A percentile compares a stretch with the other conserved stretches of the same genome.
Conservation (phyloP, 2,888 invertebrate species). For the Dendrolimus houi region DNA sequence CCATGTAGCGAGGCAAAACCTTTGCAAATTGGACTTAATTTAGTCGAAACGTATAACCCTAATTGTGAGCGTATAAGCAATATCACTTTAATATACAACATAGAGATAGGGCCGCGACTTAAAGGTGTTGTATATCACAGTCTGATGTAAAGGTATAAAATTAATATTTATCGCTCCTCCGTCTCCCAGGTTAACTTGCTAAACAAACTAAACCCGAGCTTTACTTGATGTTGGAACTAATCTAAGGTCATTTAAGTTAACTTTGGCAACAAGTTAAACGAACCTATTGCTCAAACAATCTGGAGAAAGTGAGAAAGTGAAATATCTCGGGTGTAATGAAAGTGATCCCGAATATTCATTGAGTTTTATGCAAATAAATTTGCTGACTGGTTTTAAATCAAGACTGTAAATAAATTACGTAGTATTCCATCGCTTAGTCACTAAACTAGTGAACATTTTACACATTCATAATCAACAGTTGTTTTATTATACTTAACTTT, state of each 20-base stretch:
- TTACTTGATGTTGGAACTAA: slow-evolving; percentile 11
- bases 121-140: slow-evolving; percentile 7
- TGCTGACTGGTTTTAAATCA: neutral
- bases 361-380: neutral
- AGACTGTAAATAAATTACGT: neutral
- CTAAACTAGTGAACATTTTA: too few relatives aligned
- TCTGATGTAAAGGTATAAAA: slow-evolving; percentile 24
- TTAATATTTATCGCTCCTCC: slow-evolving; percentile 5
- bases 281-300: slow-evolving; percentile 7
- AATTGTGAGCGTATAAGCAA: slow-evolving; percentile 64
- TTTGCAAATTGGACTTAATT: slow-evolving; percentile 70
- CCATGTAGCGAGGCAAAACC: slow-evolving; percentile 59
- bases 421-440: neutral
- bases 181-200: neutral
- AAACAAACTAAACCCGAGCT: neutral
- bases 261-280: slow-evolving; percentile 2
- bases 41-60: slow-evolving; percentile 61
- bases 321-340: neutral
- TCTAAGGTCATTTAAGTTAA: slow-evolving; percentile 12
- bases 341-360: slow-evolving; percentile 7
- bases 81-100: slow-evolving; percentile 51
- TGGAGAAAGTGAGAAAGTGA: neutral
- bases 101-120: slow-evolving; percentile 19
- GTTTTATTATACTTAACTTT: too few relatives aligned
- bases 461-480: too few relatives aligned